A percentile compares a stretch with the other conserved stretches of the same genome.
phyloP scores from a whole-genome alignment of 1,140 invertebrate genomes.

The Delia radicum region DNA sequence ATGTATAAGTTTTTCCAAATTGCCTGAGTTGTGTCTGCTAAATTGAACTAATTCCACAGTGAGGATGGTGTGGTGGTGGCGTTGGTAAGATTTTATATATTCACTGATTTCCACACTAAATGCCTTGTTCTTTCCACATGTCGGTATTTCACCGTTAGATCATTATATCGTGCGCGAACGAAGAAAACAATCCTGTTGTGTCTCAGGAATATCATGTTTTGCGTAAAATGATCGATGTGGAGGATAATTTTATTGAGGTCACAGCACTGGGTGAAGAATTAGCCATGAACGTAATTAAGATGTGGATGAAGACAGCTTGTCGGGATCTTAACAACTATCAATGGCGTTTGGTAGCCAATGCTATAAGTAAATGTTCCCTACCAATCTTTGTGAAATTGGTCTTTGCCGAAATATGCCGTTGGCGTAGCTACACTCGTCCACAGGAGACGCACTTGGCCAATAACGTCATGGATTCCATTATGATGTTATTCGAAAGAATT shows the following conservation, averaged over 20 bases:
- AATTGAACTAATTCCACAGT: slow-evolving; percentile 34
- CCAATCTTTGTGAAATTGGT: slow-evolving; percentile 98
- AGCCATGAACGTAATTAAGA: slow-evolving; percentile 89
- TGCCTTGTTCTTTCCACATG: neutral
- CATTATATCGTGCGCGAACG: slow-evolving; percentile 85
- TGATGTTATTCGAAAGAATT: slow-evolving; percentile 93
- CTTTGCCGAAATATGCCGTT: slow-evolving; percentile 93
- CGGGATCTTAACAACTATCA: slow-evolving; percentile 89
- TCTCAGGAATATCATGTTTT: slow-evolving; percentile 85
- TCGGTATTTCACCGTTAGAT: slow-evolving; percentile 69
- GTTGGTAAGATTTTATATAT: neutral
- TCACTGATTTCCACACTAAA: too few relatives aligned
- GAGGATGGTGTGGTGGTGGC: slow-evolving; percentile 3
- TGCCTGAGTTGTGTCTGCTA: slow-evolving; percentile 54
- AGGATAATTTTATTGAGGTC: slow-evolving; percentile 92
- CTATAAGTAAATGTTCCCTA: slow-evolving; percentile 88
- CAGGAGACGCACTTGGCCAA: slow-evolving; percentile 89
- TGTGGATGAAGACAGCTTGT: slow-evolving; percentile 91
- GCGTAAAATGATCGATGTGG: slow-evolving; percentile 84
- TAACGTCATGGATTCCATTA: slow-evolving; percentile 96
- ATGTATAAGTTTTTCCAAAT: slow-evolving; percentile 50
- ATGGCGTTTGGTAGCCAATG: slow-evolving; percentile 92
- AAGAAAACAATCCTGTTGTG: slow-evolving; percentile 82
- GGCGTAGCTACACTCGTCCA: slow-evolving; percentile 94
- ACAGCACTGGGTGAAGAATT: slow-evolving; percentile 88